phyloP scores from a whole-genome alignment of 2,113 vertebrate genomes.

The Arvicanthis niloticus region DNA sequence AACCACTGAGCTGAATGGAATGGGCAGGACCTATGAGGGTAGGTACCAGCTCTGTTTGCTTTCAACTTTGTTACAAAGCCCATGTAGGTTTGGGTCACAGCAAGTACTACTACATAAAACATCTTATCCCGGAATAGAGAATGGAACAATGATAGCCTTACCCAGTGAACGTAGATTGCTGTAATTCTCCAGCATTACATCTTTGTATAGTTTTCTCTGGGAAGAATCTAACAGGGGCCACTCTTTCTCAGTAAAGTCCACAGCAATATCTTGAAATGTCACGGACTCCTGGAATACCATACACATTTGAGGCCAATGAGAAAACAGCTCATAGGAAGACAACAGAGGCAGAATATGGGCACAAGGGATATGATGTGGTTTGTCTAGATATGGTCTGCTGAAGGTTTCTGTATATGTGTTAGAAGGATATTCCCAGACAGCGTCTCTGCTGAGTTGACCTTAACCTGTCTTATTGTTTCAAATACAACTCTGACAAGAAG shows the following conservation, averaged over 20 bases:
- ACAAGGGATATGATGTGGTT: not conserved
- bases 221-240: slow-evolving; percentile 79
- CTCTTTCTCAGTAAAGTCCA: slow-evolving; percentile 82
- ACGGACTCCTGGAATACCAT: slow-evolving; percentile 67
- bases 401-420: not conserved
- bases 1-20: not conserved
- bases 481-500: not conserved
- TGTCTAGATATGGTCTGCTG: not conserved
- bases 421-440: not conserved
- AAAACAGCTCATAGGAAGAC: not conserved
- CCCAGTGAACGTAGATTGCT: slow-evolving; percentile 75
- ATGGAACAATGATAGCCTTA: not conserved
- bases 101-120: not conserved
- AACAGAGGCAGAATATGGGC: not conserved
- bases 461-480: not conserved
- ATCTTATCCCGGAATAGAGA: too few relatives aligned
- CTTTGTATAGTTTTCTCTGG: slow-evolving; percentile 78
- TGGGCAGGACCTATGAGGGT: fast-evolving
- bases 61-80: not conserved
- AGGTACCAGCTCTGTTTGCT: not conserved
- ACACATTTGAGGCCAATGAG: not conserved
- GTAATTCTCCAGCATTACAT: slow-evolving; percentile 82
- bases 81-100: not conserved
- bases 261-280: slow-evolving; percentile 80
- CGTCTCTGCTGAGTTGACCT: not conserved